Base-by-base conservation (phyloP, 2,888 invertebrate genomes). In the Aphidius colemani region DNA sequence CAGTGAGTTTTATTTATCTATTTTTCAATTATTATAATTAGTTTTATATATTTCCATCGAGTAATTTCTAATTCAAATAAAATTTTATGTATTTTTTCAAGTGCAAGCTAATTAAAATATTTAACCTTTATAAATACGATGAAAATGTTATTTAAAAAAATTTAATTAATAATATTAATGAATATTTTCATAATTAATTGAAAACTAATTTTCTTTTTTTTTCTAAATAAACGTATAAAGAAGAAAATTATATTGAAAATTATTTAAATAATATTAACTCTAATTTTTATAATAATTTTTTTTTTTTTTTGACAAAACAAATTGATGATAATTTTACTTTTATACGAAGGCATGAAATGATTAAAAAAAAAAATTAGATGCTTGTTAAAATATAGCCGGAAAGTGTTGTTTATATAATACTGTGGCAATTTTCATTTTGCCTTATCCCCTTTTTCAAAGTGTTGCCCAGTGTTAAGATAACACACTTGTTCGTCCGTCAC, bases 1-100 rank as follows among this genome's bases (percentile, higher is more conserved):
- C 55, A 43, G 62, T 62, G 30, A 62, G 62, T 62, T 56, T 9
- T 43, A 6, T 50, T n/a, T 13, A 40, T 56, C 30, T 41, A 53
- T 11, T 53, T 53, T 30, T 39, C 44, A 51, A 53, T 51, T 18
- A 8, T 39, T 6, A 53, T 30, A 53, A 39, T 7, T 51, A 39
- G 18, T 13, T 13, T 30, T 44, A 55, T 41, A 11, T 18, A 18
- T 18, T 18, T 18, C 1, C 2, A 18, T 18, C 2, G 1, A 18
- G 2, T 18, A 18, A 18, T 18, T 18, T 18, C n/a, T n/a, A n/a
- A n/a, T n/a, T 18, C 13, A 18, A 2, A 1, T 18, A 2, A 18
- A 8, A 41, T 18, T 44, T 41, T 41, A n/a, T n/a, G 13, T 56
- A 30, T 10, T 30, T 18, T 40, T 7, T 56, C 11, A n/a, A n/a